Conservation (phyloP, 2,888 invertebrate species). For the Pammene aurita region DNA sequence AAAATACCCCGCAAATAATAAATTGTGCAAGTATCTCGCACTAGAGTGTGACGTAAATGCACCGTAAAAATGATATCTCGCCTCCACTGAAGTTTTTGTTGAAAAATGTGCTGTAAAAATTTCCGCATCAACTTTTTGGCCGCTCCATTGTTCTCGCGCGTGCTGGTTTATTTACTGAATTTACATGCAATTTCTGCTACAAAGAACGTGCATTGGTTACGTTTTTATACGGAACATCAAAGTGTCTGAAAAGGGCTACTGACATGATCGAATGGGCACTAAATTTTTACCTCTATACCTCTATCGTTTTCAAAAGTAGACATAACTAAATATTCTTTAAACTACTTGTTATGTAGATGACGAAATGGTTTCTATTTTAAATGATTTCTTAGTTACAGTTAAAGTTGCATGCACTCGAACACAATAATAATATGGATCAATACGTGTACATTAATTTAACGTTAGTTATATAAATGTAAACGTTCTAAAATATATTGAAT, state of each 20-base stretch:
- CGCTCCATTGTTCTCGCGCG: slow-evolving; percentile 15
- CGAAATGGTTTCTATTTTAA: too few species aligned
- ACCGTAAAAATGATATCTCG: slow-evolving; percentile 29
- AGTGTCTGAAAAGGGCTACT: neutral
- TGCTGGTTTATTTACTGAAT: slow-evolving; percentile 19
- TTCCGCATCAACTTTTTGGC: slow-evolving; percentile 27
- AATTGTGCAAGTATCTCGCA: slow-evolving; percentile 11
- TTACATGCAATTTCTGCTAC: slow-evolving; percentile 4
- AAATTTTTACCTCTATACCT: too few species aligned
- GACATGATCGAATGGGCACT: neutral
- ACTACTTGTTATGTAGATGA: too few species aligned
- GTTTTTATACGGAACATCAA: neutral
- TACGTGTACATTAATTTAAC: too few species aligned
- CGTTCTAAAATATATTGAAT: too few species aligned
- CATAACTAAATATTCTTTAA: too few species aligned
- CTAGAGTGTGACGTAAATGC: slow-evolving; percentile 15
- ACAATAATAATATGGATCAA: too few species aligned
- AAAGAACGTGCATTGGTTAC: neutral
- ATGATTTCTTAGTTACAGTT: too few species aligned
- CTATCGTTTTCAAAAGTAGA: too few species aligned
- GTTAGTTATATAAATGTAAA: too few species aligned
- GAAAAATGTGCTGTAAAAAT: slow-evolving; percentile 26
- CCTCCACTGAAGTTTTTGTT: slow-evolving; percentile 23
- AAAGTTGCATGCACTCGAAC: too few species aligned
- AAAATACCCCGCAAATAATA: slow-evolving; percentile 17